Conservation (phyloP, 2,797 vertebrate species). For the Falco berigora region DNA sequence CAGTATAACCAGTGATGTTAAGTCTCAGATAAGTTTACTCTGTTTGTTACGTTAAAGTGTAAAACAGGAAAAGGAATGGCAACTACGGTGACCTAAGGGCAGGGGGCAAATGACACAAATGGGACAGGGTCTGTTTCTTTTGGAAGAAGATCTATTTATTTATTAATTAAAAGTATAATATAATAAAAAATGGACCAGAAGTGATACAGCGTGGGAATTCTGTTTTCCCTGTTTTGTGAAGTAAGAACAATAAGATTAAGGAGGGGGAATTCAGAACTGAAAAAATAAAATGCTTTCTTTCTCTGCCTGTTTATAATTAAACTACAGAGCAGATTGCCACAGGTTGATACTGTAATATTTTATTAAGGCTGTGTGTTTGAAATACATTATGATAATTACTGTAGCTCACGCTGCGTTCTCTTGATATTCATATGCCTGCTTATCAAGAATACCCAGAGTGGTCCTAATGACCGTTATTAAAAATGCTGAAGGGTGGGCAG, state of each 20-base stretch:
- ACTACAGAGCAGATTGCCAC: background rate
- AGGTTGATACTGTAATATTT: background rate
- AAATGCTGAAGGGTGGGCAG: background rate
- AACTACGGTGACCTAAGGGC: background rate
- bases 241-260: background rate
- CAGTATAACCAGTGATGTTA: background rate
- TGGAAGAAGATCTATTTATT: background rate
- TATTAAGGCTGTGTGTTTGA: background rate
- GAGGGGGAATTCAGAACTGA: background rate
- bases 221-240: background rate
- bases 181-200: background rate
- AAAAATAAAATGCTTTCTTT: background rate
- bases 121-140: background rate
- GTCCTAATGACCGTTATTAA: background rate
- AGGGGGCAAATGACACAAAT: background rate
- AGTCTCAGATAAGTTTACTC: background rate
- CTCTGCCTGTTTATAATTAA: background rate
- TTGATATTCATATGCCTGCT: background rate
- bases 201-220: background rate
- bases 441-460: background rate
- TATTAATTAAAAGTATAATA: background rate
- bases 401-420: background rate
- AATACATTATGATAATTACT: background rate
- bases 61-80: background rate
- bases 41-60: fast-evolving